These are phyloP conservation scores for Glomeris maerens DNA, from an alignment of 1,140 invertebrate genomes.

Conservation along the genomic window DNA sequence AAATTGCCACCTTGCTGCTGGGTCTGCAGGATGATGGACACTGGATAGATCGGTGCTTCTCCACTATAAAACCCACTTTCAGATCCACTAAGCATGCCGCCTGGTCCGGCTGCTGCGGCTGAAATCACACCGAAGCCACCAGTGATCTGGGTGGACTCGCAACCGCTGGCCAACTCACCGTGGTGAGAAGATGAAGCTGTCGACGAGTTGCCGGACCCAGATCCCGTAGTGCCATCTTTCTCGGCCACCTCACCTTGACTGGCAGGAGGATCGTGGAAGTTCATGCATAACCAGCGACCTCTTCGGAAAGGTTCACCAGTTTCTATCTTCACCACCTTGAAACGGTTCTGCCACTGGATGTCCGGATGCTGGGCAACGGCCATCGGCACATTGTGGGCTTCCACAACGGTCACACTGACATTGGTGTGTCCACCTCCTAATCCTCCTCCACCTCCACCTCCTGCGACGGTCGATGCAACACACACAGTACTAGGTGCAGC, in stretches of 20 bases:
- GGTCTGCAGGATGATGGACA: conserved; percentile 2
- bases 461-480: background rate
- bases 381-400: conserved; percentile 14
- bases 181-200: conserved; percentile 25
- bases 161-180: conserved; percentile 12
- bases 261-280: conserved; percentile 70
- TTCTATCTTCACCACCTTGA: conserved; percentile 93
- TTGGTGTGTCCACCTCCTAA: too few relatives aligned
- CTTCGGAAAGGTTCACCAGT: conserved; percentile 85
- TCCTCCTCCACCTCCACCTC: too few relatives aligned
- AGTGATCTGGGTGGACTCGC: background rate
- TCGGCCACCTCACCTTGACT: conserved; percentile 30
- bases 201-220: conserved; percentile 24
- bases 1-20: conserved; percentile 1
- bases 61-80: too few relatives aligned
- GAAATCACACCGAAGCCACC: background rate
- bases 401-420: conserved; percentile 6
- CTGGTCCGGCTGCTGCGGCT: background rate
- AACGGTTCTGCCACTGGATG: conserved; percentile 38
- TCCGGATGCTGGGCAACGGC: conserved; percentile 9
- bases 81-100: background rate
- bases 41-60: background rate
- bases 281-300: conserved; percentile 89
- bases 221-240: conserved; percentile 3
- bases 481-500: background rate